Conservation (phyloP, 2,797 vertebrate species). For the Pangasius djambal region DNA sequence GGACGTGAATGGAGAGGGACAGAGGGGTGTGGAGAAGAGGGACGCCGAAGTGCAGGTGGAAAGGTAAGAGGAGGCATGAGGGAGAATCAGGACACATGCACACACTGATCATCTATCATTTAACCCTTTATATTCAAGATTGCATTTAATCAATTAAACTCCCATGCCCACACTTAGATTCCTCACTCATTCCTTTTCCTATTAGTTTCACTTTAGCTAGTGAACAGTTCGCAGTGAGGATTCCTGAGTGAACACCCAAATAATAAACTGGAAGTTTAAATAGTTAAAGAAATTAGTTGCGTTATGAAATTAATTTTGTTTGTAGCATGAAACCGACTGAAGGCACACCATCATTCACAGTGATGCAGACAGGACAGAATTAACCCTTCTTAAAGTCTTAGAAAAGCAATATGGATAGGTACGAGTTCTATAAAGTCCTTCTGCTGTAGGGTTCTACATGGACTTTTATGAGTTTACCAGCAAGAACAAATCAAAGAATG, state of each 20-base stretch:
- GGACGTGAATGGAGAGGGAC: slow-evolving; percentile 77
- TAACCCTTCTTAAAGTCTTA: not conserved
- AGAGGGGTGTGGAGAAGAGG: slow-evolving; percentile 76
- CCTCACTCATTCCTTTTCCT: not conserved
- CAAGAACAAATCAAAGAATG: not conserved
- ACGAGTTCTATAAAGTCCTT: not conserved
- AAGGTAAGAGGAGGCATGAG: slow-evolving; percentile 78
- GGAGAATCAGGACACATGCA: not conserved
- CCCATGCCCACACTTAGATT: not conserved
- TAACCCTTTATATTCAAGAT: not conserved
- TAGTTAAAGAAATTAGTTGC: not conserved
- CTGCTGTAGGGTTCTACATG: not conserved
- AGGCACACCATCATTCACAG: not conserved
- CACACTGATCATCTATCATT: not conserved
- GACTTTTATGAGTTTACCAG: not conserved
- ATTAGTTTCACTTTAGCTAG: not conserved
- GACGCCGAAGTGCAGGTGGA: slow-evolving; percentile 91
- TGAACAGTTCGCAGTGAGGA: not conserved
- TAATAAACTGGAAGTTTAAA: not conserved
- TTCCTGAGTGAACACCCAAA: not conserved
- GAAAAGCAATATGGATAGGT: not conserved
- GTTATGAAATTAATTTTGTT: not conserved
- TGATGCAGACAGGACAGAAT: not conserved
- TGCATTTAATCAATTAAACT: not conserved
- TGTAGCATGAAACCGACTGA: not conserved